Percentiles rank a stretch among this genome's conserved stretches.
Conservation (phyloP, 2,888 invertebrate genomes). For the Drosophila conformis region DNA sequence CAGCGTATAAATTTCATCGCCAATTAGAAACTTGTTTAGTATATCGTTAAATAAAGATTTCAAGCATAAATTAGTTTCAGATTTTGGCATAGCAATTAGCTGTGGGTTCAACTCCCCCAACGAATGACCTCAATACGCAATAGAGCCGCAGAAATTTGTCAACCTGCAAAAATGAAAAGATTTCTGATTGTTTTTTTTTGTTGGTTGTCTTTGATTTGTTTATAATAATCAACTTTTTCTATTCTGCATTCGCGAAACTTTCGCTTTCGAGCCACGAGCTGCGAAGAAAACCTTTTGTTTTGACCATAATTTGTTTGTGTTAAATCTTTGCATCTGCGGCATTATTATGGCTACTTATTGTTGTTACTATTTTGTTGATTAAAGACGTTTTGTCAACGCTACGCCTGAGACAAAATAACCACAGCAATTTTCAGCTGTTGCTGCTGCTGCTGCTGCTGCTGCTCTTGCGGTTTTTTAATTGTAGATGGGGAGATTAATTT, state of each 20-base stretch:
- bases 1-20: slow-evolving; percentile 19
- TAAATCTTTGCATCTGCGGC: slow-evolving; percentile 31
- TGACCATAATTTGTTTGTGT: slow-evolving; percentile 52
- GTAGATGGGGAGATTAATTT: background rate
- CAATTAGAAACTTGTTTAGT: slow-evolving; percentile 45
- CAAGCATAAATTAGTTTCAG: slow-evolving; percentile 42
- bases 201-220: background rate
- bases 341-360: slow-evolving; percentile 50
- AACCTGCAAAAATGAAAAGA: slow-evolving; percentile 30
- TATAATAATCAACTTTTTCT: slow-evolving; percentile 36
- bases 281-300: slow-evolving; percentile 48
- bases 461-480: slow-evolving; percentile 60
- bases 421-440: slow-evolving; percentile 20
- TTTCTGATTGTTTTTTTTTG: background rate
- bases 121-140: slow-evolving; percentile 53
- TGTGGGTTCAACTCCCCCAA: slow-evolving; percentile 61
- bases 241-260: slow-evolving; percentile 58
- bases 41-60: slow-evolving; percentile 15
- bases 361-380: slow-evolving; percentile 44
- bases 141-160: slow-evolving; percentile 43
- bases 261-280: slow-evolving; percentile 54
- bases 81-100: slow-evolving; percentile 25
- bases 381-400: slow-evolving; percentile 52
- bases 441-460: background rate
- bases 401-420: slow-evolving; percentile 15